Percentiles rank a stretch among this genome's conserved stretches.
Conservation (phyloP, 1,140 invertebrate genomes). For the Teleogryllus occipitalis region DNA sequence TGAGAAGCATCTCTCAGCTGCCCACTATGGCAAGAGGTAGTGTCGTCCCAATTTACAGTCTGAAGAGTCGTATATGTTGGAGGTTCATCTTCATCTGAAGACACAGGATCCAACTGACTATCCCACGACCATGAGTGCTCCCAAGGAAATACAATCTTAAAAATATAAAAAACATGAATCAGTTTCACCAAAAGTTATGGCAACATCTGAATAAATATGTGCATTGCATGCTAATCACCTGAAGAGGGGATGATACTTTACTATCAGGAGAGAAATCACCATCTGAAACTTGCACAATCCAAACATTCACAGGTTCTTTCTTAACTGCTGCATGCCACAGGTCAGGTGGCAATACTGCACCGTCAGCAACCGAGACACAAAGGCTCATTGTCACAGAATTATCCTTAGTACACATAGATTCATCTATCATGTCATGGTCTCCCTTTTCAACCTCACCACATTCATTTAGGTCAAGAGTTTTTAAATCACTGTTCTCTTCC, state of each 20-base stretch:
- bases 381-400: not conserved
- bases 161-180: too few species aligned
- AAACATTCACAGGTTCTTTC: not conserved
- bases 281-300: not conserved
- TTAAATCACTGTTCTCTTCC: too few species aligned
- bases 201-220: too few species aligned
- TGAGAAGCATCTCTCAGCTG: not conserved
- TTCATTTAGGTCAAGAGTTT: too few species aligned
- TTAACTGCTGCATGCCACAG: not conserved
- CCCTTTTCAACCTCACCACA: too few species aligned
- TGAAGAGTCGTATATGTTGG: not conserved
- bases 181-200: too few species aligned
- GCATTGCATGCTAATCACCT: not conserved
- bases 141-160: not conserved
- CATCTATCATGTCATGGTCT: too few species aligned
- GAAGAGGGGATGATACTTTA: constrained; percentile 1
- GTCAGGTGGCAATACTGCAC: not conserved
- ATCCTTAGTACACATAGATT: not conserved
- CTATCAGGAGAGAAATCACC: not conserved
- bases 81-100: not conserved
- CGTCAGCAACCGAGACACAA: not conserved
- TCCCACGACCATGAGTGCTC: not conserved
- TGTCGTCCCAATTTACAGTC: not conserved
- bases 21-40: not conserved
- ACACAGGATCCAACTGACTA: not conserved